Percentiles rank a stretch among this genome's conserved stretches.
phyloP scores from a whole-genome alignment of 2,797 vertebrate genomes.

The Clarias laeviceps region DNA sequence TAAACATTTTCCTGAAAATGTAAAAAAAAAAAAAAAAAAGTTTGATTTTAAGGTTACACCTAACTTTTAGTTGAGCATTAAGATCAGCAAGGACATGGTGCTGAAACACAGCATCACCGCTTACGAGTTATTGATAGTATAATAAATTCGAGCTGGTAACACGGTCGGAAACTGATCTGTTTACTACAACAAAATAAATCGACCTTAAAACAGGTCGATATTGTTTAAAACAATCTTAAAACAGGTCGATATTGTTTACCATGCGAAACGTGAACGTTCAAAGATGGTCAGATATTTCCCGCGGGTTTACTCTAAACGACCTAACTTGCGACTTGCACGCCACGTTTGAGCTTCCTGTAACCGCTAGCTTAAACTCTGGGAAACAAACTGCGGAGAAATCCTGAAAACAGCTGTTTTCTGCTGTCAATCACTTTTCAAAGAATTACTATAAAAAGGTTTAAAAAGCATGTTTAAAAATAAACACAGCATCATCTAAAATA shows the following conservation, averaged over 20 bases:
- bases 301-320: neutral
- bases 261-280: neutral
- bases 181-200: neutral
- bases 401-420: neutral
- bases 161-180: neutral
- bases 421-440: neutral
- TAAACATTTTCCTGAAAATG: conserved; percentile 84
- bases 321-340: neutral
- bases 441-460: neutral
- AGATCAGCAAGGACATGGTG: too few relatives aligned
- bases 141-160: neutral
- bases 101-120: neutral
- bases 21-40: neutral
- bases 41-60: neutral
- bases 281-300: neutral
- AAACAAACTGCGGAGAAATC: neutral
- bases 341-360: conserved; percentile 6
- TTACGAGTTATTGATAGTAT: too few relatives aligned
- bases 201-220: neutral
- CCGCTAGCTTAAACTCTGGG: neutral
- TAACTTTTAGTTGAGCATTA: neutral
- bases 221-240: neutral
- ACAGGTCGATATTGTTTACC: too few relatives aligned
- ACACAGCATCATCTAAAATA: neutral
- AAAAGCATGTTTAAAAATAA: neutral